Percentiles rank a stretch among this genome's conserved stretches.
These are phyloP conservation scores for Aphis gossypii DNA, from an alignment of 1,140 invertebrate species.

Conservation along the genomic window DNA sequence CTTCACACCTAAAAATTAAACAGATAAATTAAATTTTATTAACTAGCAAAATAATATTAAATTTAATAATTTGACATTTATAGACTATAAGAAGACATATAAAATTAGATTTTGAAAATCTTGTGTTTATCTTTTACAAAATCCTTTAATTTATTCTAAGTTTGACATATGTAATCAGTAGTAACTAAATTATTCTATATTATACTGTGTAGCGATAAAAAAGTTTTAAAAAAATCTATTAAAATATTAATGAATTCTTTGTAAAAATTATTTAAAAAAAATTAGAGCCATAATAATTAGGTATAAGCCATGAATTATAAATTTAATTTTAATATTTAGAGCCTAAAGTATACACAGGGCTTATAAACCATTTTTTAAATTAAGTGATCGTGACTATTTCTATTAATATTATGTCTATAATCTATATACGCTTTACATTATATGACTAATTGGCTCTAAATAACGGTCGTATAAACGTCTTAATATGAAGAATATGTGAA, in stretches of 20 bases:
- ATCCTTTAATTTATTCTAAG: not conserved
- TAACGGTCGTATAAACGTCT: not conserved
- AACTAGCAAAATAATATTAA: not conserved
- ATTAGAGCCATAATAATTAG: no score
- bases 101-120: not conserved
- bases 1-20: constrained; percentile 80
- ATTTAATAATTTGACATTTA: not conserved
- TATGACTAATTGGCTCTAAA: not conserved
- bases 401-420: no score
- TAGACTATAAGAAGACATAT: not conserved
- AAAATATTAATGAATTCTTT: no score
- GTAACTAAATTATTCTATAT: no score
- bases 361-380: no score
- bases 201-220: no score
- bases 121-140: not conserved
- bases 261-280: no score
- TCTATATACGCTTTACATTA: not conserved
- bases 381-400: no score
- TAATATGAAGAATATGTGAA: not conserved
- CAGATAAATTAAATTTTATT: not conserved
- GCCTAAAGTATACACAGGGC: not conserved
- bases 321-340: not conserved
- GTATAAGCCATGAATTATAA: no score
- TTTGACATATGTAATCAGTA: no score
- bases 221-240: no score